Conservation (phyloP, 2,888 invertebrate species). For the Melitaea athalia region DNA sequence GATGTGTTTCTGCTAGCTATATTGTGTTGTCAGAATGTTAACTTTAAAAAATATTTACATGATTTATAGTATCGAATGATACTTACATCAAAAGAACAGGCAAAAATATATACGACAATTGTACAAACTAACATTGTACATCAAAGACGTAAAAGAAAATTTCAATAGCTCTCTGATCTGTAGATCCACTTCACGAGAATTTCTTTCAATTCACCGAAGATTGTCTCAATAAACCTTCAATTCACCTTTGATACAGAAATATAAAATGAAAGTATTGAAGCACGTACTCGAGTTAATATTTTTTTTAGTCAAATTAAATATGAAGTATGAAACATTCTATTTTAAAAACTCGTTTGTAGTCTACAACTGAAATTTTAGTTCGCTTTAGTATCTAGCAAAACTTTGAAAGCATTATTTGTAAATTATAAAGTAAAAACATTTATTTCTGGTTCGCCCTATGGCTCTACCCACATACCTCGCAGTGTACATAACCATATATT, state of each 20-base stretch:
- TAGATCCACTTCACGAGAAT: constrained; percentile 4
- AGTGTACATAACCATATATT: too few species aligned
- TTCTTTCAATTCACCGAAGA: constrained; percentile 9
- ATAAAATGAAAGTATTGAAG: not conserved
- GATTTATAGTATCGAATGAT: not conserved
- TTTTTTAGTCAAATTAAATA: not conserved
- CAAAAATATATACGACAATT: not conserved
- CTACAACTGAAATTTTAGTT: too few species aligned
- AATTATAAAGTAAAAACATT: too few species aligned
- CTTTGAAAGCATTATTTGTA: not conserved
- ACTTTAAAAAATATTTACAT: too few species aligned
- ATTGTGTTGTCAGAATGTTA: too few species aligned
- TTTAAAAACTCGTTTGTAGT: not conserved
- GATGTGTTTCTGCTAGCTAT: too few species aligned
- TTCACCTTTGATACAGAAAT: constrained; percentile 2
- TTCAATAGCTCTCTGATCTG: constrained; percentile 5
- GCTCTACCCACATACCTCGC: too few species aligned
- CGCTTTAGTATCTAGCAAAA: too few species aligned
- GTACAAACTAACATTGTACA: not conserved
- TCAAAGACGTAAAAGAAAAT: constrained; percentile 5
- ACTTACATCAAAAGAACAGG: not conserved
- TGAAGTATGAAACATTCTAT: not conserved
- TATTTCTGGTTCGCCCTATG: too few species aligned
- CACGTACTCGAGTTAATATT: not conserved
- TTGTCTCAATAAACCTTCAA: constrained; percentile 9